Conservation (phyloP, 2,113 vertebrate species). For the Galeopterus variegatus region DNA sequence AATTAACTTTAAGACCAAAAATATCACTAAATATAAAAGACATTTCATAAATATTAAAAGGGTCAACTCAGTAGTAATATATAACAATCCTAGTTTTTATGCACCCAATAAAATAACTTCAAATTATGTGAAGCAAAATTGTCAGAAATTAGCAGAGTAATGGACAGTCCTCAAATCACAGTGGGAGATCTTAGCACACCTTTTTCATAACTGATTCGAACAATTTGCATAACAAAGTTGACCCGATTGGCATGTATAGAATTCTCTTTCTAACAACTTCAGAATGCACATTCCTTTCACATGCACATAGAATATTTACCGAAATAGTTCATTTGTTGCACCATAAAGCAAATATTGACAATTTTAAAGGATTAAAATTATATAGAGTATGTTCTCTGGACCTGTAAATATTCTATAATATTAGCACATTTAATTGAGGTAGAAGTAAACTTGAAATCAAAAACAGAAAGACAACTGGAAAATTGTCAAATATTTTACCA, state of each 20-base stretch:
- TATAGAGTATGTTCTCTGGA: too few relatives aligned
- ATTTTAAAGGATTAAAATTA: too few relatives aligned
- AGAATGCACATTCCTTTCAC: neutral
- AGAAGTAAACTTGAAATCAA: neutral
- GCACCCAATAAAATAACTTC: neutral
- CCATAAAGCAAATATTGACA: too few relatives aligned
- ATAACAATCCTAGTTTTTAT: neutral
- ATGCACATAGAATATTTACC: too few relatives aligned
- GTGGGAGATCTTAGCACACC: neutral
- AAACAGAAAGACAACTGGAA: neutral
- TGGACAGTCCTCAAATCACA: neutral
- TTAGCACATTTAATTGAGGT: too few relatives aligned
- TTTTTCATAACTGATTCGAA: neutral
- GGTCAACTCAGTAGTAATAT: neutral
- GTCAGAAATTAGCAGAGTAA: neutral
- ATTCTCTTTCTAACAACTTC: neutral
- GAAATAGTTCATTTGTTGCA: too few relatives aligned
- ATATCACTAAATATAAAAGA: neutral
- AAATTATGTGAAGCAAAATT: neutral
- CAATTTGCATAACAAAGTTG: neutral
- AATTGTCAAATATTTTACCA: neutral
- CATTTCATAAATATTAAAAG: neutral
- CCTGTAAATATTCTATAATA: too few relatives aligned
- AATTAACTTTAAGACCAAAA: neutral
- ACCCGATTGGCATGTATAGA: neutral